Evolutionary conservation across 2,113 vertebrate genomes (phyloP).

Genomic region (Ammodytes dubius): DNA sequence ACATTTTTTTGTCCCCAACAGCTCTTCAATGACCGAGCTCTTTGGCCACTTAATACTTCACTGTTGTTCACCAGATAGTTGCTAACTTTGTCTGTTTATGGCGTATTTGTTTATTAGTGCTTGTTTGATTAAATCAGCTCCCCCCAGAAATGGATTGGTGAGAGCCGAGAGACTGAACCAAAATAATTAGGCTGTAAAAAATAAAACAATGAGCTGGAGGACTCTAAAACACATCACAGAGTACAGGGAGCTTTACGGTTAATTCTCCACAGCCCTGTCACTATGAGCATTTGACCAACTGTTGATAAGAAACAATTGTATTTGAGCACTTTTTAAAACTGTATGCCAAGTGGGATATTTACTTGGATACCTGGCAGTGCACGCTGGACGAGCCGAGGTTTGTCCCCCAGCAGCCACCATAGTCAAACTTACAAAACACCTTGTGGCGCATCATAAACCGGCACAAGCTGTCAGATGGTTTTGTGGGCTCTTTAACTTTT

Average conservation of each 20-base stretch:
- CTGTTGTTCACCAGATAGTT: no score
- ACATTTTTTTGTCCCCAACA: no score
- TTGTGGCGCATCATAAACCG: neutral
- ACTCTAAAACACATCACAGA: neutral
- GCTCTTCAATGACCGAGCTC: no score
- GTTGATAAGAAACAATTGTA: neutral
- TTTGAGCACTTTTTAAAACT: no score
- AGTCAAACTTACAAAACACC: neutral
- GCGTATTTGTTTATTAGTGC: no score
- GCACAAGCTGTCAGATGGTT: neutral
- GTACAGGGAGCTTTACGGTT: neutral
- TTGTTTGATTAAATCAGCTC: no score
- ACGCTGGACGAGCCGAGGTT: neutral
- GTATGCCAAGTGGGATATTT: neutral
- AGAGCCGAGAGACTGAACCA: no score
- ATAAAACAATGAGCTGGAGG: neutral
- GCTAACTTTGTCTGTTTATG: neutral
- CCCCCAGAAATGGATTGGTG: no score
- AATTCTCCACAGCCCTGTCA: neutral
- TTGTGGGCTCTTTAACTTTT: neutral
- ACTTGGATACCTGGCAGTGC: neutral
- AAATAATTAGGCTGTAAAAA: neutral
- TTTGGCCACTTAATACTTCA: no score
- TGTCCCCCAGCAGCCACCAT: neutral
- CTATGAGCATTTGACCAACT: neutral